A percentile compares a stretch with the other conserved stretches of the same genome.
Evolutionary conservation across 2,888 invertebrate species (phyloP).

Genomic region (Microplitis deprimator): DNA sequence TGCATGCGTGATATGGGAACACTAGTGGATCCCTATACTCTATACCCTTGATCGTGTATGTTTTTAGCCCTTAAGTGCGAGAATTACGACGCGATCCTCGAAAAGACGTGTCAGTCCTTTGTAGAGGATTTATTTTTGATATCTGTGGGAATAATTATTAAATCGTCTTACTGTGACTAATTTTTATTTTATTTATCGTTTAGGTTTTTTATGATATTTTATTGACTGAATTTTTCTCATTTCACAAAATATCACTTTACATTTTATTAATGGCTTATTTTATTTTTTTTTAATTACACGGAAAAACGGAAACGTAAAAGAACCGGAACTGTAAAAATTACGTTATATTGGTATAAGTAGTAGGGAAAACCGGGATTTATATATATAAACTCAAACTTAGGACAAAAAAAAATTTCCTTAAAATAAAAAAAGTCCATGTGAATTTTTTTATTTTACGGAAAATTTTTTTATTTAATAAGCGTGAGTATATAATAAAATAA

Average conservation of each 20-base stretch:
- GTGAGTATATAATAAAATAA: too few species aligned
- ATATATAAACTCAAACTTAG: too few species aligned
- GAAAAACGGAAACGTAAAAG: too few species aligned
- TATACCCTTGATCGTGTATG: constrained; percentile 18
- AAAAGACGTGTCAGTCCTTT: constrained; percentile 38
- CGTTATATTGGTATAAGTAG: too few species aligned
- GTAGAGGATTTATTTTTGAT: neutral
- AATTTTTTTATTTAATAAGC: too few species aligned
- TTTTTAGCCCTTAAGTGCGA: constrained; percentile 54
- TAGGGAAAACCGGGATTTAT: too few species aligned
- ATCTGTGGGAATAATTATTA: neutral
- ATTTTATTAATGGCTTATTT: too few species aligned
- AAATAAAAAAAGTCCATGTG: too few species aligned
- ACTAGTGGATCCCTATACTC: constrained; percentile 29
- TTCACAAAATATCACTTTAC: neutral
- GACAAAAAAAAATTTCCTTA: too few species aligned
- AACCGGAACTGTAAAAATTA: too few species aligned
- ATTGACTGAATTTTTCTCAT: neutral
- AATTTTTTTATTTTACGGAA: too few species aligned
- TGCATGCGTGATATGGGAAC: constrained; percentile 71
- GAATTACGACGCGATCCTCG: constrained; percentile 51
- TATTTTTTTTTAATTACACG: too few species aligned
- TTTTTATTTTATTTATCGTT: neutral
- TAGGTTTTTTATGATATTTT: neutral
- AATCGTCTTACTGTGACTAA: neutral